A percentile compares a stretch with the other conserved stretches of the same genome.
These are phyloP conservation scores for Stenopsyche tienmushanensis DNA, from an alignment of 1,140 invertebrate genomes.

Conservation along the genomic window DNA sequence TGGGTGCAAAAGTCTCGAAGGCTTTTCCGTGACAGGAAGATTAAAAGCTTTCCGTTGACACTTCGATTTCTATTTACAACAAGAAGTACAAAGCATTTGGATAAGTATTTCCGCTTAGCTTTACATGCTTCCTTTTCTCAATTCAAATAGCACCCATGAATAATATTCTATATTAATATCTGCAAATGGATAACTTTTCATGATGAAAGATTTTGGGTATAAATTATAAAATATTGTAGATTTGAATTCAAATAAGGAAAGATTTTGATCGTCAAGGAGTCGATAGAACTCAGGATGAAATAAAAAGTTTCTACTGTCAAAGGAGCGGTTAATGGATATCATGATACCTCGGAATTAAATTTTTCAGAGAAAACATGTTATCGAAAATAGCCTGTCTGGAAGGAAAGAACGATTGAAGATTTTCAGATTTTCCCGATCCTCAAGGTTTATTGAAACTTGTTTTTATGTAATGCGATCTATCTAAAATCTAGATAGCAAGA, in stretches of 20 bases:
- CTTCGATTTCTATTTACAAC: conserved; percentile 32
- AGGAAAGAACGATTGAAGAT: background rate
- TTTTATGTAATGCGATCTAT: background rate
- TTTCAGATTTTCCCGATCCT: background rate
- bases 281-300: no score
- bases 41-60: conserved; percentile 31
- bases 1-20: no score
- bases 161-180: no score
- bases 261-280: no score
- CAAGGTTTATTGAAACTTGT: background rate
- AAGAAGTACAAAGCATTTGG: conserved; percentile 6
- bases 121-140: background rate
- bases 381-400: conserved; percentile 1
- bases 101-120: conserved; percentile 9
- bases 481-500: background rate
- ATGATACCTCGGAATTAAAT: background rate
- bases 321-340: background rate
- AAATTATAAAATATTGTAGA: no score
- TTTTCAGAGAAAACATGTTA: conserved; percentile 9
- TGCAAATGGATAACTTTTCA: no score
- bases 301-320: background rate
- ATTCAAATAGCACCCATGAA: no score
- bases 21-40: conserved; percentile 25
- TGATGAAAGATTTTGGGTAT: no score
- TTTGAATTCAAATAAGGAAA: no score